Percentiles rank a stretch among this genome's conserved stretches.
Conservation (phyloP, 37 sponge, comb jelly and placozoan species). For the Cladorhizidae sp. region DNA sequence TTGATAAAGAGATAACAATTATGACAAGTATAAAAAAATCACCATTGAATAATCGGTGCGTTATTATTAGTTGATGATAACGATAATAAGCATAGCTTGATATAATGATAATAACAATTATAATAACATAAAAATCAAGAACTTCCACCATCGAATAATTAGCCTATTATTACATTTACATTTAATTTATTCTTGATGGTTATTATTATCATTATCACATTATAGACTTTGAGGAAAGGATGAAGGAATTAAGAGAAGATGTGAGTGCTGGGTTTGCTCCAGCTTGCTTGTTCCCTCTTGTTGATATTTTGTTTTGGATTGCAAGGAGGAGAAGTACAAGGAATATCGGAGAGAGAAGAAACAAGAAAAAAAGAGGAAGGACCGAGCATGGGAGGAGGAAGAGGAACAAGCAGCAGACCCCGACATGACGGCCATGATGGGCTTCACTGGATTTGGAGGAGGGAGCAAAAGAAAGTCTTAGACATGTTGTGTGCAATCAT, state of each 20-base stretch:
- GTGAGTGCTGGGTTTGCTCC: conserved; percentile 26
- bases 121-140: too few relatives aligned
- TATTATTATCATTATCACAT: too few relatives aligned
- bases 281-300: neutral
- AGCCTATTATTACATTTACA: too few relatives aligned
- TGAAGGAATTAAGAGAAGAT: conserved; percentile 84
- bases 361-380: conserved; percentile 56
- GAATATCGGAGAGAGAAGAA: conserved; percentile 68
- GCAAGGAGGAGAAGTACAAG: conserved; percentile 76
- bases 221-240: conserved; percentile 79
- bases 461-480: conserved; percentile 55
- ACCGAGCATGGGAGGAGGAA: conserved; percentile 57
- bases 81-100: too few relatives aligned
- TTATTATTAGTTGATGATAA: too few relatives aligned
- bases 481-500: too few relatives aligned
- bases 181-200: too few relatives aligned
- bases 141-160: too few relatives aligned
- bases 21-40: too few relatives aligned
- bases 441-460: conserved; percentile 92
- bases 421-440: conserved; percentile 96
- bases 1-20: too few relatives aligned
- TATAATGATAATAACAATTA: too few relatives aligned
- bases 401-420: conserved; percentile 77
- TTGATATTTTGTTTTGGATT: neutral
- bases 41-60: too few relatives aligned